Base-by-base conservation (phyloP, 30 jellyfish, hydroid and myxozoan species). In the Turritopsis dohrnii region DNA sequence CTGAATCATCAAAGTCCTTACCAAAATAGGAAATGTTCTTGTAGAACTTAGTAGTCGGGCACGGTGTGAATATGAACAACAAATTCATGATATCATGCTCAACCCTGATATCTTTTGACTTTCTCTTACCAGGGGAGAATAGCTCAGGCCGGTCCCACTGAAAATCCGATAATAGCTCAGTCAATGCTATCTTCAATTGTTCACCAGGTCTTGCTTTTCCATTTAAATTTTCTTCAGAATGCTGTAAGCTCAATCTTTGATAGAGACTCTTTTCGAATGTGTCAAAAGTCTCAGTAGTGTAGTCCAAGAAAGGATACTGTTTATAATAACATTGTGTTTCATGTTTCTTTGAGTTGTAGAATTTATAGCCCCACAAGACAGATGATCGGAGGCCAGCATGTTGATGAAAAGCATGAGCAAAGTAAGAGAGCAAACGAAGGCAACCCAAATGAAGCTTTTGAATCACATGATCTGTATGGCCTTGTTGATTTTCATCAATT, bases 141-240 rank as follows among this genome's bases (percentile, higher is more conserved):
- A 92, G 85, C 69, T 92, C 96, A 1, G 97, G 97, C 65, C 96
- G 71, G 52, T 92, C 97, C 97, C 97, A 92, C 28, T 92, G 97
- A 87, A 87, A 92, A 28, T 88, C 96, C 23, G 96, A 66, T 5
- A 92, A 85, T 24, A 87, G 74, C 29, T 92, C 97, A 29, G 96
- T 86, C 17, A 92, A 83, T 23, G 96, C 89, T 54, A 88, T 71
- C 7, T 89, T 80, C 18, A 90, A 72, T 28, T 79, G 85, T n/a
- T 83, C 89, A 7, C 89, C 89, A 52, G 72, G 29, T 29, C 71
- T 0, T 0, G 20, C 71, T 76, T 80, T 29, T 7, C 18, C 25
- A 29, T 41, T 74, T 25, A 21, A 17, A 25, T 0, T 20, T 13
- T 20, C 19, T 16, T 29, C 26, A 21, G 52, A 52, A 29, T n/a